Evolutionary conservation across 2,797 vertebrate species (phyloP).

Genomic region (Crocodylus rhombifer): DNA sequence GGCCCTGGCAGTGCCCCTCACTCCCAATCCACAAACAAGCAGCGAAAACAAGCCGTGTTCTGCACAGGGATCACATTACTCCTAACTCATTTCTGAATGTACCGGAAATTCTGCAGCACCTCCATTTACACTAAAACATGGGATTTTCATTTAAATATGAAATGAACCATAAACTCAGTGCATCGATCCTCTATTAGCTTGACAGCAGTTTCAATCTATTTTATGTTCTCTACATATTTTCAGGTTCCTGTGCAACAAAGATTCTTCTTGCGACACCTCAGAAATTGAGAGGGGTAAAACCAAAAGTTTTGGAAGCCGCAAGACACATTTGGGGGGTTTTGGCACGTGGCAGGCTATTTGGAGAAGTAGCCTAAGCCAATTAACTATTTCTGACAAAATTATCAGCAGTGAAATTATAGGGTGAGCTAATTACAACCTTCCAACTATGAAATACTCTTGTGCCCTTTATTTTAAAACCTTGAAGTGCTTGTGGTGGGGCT

Average conservation of each 20-base stretch:
- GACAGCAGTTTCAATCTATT: neutral
- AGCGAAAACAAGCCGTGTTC: neutral
- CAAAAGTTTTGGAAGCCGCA: neutral
- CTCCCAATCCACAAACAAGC: too few species aligned
- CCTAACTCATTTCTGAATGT: neutral
- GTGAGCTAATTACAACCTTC: neutral
- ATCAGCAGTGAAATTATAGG: neutral
- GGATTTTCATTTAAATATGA: neutral
- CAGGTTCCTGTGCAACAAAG: neutral
- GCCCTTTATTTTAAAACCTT: neutral
- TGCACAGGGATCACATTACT: neutral
- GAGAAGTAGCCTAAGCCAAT: too few species aligned
- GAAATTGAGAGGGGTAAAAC: neutral
- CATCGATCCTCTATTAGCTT: neutral
- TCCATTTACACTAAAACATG: neutral
- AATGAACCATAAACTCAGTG: neutral
- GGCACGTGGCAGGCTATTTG: neutral
- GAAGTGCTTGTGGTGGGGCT: neutral
- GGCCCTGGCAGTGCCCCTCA: too few species aligned
- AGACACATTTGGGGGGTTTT: neutral
- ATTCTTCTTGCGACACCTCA: neutral
- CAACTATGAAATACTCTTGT: neutral
- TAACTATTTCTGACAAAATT: neutral
- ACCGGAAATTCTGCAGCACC: neutral
- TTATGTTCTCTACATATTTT: neutral